phyloP scores from a whole-genome alignment of 2,797 vertebrate species.

The Chiloscyllium punctatum region DNA sequence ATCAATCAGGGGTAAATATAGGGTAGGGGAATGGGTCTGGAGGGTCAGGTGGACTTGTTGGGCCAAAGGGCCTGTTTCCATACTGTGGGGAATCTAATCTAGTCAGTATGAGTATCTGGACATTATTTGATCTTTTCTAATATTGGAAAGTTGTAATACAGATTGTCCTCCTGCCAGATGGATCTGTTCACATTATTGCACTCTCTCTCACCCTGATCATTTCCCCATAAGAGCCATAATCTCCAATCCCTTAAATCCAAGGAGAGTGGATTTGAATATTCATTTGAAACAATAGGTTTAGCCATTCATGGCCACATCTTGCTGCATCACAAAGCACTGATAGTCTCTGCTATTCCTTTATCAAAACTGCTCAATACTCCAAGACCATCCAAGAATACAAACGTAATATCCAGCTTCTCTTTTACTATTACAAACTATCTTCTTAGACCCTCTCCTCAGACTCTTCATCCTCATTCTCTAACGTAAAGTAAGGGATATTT shows the following conservation, averaged over 20 bases:
- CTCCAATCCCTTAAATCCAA: background rate
- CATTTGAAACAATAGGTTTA: background rate
- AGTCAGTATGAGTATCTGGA: background rate
- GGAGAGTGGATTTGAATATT: background rate
- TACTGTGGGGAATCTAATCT: too few species aligned
- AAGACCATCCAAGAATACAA: background rate
- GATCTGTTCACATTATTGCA: background rate
- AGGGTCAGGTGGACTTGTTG: too few species aligned
- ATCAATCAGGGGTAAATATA: too few species aligned
- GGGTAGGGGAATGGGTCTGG: too few species aligned
- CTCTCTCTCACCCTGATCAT: background rate
- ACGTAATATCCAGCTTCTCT: too few species aligned
- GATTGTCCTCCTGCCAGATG: background rate
- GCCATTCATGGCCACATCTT: background rate
- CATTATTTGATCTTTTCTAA: background rate
- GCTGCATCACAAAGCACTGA: background rate
- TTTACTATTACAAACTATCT: background rate
- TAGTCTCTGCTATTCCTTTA: background rate
- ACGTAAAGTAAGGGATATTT: background rate
- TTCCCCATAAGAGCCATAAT: background rate
- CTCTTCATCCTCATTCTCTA: background rate
- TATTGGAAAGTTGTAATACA: background rate
- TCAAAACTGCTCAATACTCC: background rate
- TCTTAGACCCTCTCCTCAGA: background rate
- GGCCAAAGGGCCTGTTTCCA: too few species aligned